Percentiles rank a stretch among this genome's conserved stretches.
phyloP scores from a whole-genome alignment of 2,113 vertebrate species.

The Antigone vipio region DNA sequence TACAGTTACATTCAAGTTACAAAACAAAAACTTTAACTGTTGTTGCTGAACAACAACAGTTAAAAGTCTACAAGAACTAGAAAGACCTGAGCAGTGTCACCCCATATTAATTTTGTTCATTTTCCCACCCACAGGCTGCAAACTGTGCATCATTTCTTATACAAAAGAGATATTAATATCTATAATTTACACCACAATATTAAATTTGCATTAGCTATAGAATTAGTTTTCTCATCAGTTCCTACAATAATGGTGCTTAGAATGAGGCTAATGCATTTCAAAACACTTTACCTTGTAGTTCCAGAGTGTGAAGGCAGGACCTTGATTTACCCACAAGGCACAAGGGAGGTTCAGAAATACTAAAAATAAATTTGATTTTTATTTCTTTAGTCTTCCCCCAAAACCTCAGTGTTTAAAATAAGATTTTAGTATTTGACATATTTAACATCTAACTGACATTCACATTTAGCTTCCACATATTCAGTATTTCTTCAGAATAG shows the following conservation, averaged over 20 bases:
- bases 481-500: neutral
- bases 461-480: neutral
- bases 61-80: neutral
- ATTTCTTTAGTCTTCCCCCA: neutral
- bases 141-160: neutral
- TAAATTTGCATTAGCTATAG: neutral
- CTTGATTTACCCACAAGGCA: neutral
- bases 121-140: neutral
- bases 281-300: neutral
- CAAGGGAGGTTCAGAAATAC: neutral
- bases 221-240: neutral
- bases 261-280: neutral
- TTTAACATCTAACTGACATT: neutral
- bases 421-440: neutral
- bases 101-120: neutral
- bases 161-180: neutral
- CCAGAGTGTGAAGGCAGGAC: neutral
- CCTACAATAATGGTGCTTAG: neutral
- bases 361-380: neutral
- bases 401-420: neutral
- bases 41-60: neutral
- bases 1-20: neutral
- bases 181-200: neutral
- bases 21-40: neutral
- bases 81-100: neutral